Evolutionary conservation across 2,888 invertebrate species (phyloP).

Genomic region (Venustoraphidia nigricollis): DNA sequence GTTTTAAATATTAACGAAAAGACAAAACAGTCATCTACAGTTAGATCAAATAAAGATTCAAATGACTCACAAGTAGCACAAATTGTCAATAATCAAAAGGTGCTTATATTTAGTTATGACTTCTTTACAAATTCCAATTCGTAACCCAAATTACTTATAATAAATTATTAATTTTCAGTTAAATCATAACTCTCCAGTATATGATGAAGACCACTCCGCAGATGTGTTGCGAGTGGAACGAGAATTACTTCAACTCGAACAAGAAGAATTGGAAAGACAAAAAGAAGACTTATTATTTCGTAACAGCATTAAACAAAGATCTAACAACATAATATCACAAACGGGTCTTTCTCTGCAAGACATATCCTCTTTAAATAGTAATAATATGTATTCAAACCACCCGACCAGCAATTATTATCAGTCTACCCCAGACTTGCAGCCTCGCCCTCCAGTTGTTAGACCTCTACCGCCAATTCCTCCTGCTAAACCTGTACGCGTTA

Average conservation of each 20-base stretch:
- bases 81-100: neutral
- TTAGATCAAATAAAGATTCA: too few relatives aligned
- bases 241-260: slow-evolving; percentile 59
- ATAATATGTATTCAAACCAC: slow-evolving; percentile 32
- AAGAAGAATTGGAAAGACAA: slow-evolving; percentile 61
- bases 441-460: slow-evolving; percentile 17
- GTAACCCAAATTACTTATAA: too few relatives aligned
- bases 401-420: slow-evolving; percentile 8
- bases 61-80: neutral
- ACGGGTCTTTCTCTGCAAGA: slow-evolving; percentile 23
- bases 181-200: too few relatives aligned
- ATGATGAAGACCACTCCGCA: neutral
- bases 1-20: too few relatives aligned
- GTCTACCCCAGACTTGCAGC: neutral
- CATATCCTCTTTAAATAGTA: slow-evolving; percentile 31
- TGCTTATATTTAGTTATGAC: neutral
- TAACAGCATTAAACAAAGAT: slow-evolving; percentile 29
- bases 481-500: slow-evolving; percentile 27
- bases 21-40: too few relatives aligned
- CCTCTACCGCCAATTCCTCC: slow-evolving; percentile 18
- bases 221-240: slow-evolving; percentile 62
- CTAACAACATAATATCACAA: slow-evolving; percentile 18
- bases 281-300: slow-evolving; percentile 52
- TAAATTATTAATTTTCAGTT: too few relatives aligned
- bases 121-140: neutral